Percentiles rank a stretch among this genome's conserved stretches.
Conservation (phyloP, 2,797 vertebrate species). For the Nannoperca obscura region DNA sequence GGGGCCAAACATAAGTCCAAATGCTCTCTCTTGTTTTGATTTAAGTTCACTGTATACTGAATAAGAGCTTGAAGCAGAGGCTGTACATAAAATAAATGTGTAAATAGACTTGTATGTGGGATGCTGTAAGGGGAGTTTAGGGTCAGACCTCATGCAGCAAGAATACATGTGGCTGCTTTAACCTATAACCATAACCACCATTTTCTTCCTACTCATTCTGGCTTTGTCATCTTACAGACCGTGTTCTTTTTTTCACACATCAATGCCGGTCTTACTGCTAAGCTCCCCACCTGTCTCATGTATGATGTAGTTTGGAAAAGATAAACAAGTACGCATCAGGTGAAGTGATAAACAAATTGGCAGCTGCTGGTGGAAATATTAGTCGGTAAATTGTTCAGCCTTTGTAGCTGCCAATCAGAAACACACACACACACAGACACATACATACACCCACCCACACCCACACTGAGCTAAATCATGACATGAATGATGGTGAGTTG, state of each 20-base stretch:
- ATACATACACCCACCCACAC: neutral
- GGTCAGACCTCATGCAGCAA: slow-evolving; percentile 70
- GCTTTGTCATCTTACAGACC: slow-evolving; percentile 12
- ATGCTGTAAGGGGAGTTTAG: slow-evolving; percentile 31
- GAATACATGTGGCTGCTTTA: slow-evolving; percentile 66
- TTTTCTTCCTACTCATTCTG: slow-evolving; percentile 4
- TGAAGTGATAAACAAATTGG: slow-evolving; percentile 54
- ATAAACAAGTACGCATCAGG: slow-evolving; percentile 48
- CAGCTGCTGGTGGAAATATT: slow-evolving; percentile 67
- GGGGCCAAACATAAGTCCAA: slow-evolving; percentile 76
- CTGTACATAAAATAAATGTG: slow-evolving; percentile 18
- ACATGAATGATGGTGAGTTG: slow-evolving; percentile 56
- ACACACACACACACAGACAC: slow-evolving; percentile 3
- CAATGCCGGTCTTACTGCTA: slow-evolving; percentile 5
- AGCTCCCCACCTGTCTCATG: slow-evolving; percentile 32
- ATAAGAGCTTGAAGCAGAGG: slow-evolving; percentile 57
- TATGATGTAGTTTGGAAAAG: slow-evolving; percentile 37
- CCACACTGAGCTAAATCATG: slow-evolving; percentile 50
- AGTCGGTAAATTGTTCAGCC: slow-evolving; percentile 64
- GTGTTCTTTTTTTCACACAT: slow-evolving; percentile 12
- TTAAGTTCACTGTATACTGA: slow-evolving; percentile 72
- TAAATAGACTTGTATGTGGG: slow-evolving; percentile 10
- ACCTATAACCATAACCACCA: slow-evolving; percentile 22
- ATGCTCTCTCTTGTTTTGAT: slow-evolving; percentile 70
- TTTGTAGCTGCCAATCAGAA: slow-evolving; percentile 70